Conservation (phyloP, 2,888 invertebrate genomes). For the Hydroisotoma schaefferi region DNA sequence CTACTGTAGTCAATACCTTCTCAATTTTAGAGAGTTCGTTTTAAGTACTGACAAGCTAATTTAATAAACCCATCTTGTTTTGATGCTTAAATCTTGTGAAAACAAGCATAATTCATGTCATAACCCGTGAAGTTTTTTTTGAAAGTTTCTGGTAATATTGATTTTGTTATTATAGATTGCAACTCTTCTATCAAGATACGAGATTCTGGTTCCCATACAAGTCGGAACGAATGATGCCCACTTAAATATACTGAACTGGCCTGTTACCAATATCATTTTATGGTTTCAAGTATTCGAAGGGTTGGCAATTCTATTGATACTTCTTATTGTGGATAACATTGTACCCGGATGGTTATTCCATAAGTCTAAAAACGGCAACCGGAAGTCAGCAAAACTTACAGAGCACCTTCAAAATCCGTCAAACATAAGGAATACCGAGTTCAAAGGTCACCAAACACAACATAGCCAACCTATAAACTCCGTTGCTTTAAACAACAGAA, state of each 20-base stretch:
- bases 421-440: slow-evolving; percentile 28
- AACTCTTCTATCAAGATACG: slow-evolving; percentile 33
- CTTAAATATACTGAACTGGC: slow-evolving; percentile 34
- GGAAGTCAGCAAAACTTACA: slow-evolving; percentile 1
- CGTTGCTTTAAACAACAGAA: not conserved
- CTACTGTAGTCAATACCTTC: too few species aligned
- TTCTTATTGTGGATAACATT: slow-evolving; percentile 37
- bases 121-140: too few species aligned
- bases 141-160: not conserved
- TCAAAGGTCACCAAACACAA: not conserved
- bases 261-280: slow-evolving; percentile 35
- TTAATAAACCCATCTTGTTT: too few species aligned
- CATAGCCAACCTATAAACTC: not conserved
- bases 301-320: slow-evolving; percentile 28
- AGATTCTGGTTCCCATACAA: slow-evolving; percentile 11
- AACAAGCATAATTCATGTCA: too few species aligned
- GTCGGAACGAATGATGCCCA: slow-evolving; percentile 7
- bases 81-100: too few species aligned
- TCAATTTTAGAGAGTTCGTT: too few species aligned
- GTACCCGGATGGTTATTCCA: slow-evolving; percentile 41
- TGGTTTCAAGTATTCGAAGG: slow-evolving; percentile 41
- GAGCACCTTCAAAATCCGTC: slow-evolving; percentile 23
- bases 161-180: slow-evolving; percentile 21
- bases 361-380: slow-evolving; percentile 19
- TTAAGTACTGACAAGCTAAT: too few species aligned